phyloP scores from a whole-genome alignment of 2,888 invertebrate species.

The Diarsia rubi region DNA sequence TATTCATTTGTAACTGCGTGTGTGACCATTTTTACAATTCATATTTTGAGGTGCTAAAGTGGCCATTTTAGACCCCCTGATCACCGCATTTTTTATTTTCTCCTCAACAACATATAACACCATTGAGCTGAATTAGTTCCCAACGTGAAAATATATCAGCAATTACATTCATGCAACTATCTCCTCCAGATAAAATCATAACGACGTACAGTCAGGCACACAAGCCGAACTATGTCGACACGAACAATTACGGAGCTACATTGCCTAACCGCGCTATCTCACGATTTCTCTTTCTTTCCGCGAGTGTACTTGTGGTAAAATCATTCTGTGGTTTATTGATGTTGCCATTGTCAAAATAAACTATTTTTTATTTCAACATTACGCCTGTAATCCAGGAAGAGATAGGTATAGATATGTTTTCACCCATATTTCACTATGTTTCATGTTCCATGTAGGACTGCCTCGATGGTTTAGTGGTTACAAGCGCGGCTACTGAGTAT shows the following conservation, averaged over 20 bases:
- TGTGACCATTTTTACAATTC: too few species aligned
- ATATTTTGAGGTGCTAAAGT: too few species aligned
- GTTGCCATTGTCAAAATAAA: conserved; percentile 26
- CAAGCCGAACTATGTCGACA: conserved; percentile 52
- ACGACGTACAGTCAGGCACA: conserved; percentile 51
- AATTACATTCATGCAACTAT: conserved; percentile 29
- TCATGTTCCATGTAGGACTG: not conserved
- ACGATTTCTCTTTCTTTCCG: conserved; percentile 63
- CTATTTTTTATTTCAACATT: not conserved
- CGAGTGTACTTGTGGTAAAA: conserved; percentile 41
- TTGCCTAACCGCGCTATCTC: conserved; percentile 62
- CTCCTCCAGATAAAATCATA: conserved; percentile 52
- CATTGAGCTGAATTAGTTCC: not conserved
- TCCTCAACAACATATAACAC: not conserved
- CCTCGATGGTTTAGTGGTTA: not conserved
- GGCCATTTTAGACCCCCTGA: too few species aligned
- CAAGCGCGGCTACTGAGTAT: not conserved
- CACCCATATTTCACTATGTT: not conserved
- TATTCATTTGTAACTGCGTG: too few species aligned
- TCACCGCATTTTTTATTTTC: not conserved
- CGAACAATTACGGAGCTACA: conserved; percentile 48
- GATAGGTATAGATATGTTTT: not conserved
- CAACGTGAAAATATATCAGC: conserved; percentile 20
- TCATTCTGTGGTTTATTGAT: conserved; percentile 15
- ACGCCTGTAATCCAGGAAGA: not conserved